Evolutionary conservation across 2,113 vertebrate genomes (phyloP), one percentile per base, ranked within the genome.

Genomic region (Bostrychus sinensis): DNA sequence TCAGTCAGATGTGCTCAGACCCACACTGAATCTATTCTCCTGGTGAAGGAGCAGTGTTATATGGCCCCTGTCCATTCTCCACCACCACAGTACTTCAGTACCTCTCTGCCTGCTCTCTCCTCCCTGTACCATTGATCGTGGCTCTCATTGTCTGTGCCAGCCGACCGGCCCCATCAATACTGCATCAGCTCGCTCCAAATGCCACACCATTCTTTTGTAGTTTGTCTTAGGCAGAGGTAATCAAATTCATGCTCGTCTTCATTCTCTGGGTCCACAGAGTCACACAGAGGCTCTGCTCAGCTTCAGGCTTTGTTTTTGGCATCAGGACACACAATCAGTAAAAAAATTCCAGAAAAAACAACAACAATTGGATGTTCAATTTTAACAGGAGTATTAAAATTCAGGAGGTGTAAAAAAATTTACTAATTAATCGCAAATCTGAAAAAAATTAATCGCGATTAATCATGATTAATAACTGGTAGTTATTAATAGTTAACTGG

Each of bases 101-200:
- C n/a, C n/a, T n/a, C 62, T 63, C 17, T 39, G 67, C 59, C 54
- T 56, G 64, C 62, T 38, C 54, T 78, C 64, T 74, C 83, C 73
- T 64, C 58, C 67, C 80, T 80, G 66, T 65, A 54, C 57, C 85
- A 88, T 90, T 84, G 87, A 89, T 92, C 28, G 60, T 83, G 65
- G 59, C 78, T 75, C 64, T 2, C 71, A 59, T 70, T 39, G 75
- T 82, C 65, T 56, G 64, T 65, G 74, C 72, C 70, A 77, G 68
- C 76, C 20, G 72, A 70, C 68, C 72, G 43, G 23, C 34, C n/a
- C 67, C 84, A 86, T 92, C 82, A 86, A 85, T 90, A 90, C 78
- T 83, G 74, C 67, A 83, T 88, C 87, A 84, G 53, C 81, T 87
- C 63, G 42, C 70, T 78, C 79, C 75, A 86, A 86, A 83, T 77